Evolutionary conservation across 2,797 vertebrate species (phyloP).

Genomic region (Emydoidea blandingii): DNA sequence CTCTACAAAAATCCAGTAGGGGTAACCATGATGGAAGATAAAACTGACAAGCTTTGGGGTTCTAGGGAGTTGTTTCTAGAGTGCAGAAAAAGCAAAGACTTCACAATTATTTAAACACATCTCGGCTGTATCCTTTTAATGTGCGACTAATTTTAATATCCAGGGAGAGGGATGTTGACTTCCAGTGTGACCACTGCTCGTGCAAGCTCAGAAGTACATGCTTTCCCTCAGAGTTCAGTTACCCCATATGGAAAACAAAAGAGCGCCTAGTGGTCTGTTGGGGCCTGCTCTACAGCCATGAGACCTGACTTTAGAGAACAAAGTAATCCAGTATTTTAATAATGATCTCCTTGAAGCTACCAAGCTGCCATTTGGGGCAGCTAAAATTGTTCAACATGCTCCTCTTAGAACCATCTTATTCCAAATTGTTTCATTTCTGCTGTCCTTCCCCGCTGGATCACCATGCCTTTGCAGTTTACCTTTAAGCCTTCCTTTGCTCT

Average conservation of each 20-base stretch:
- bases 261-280: background rate
- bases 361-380: background rate
- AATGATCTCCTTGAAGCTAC: background rate
- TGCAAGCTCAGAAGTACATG: background rate
- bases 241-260: background rate
- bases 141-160: background rate
- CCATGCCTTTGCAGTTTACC: background rate
- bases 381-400: background rate
- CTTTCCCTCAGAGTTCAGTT: background rate
- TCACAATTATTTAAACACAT: background rate
- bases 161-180: accelerated
- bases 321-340: background rate
- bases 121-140: background rate
- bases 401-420: accelerated
- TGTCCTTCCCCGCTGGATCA: background rate
- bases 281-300: background rate
- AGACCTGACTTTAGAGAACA: background rate
- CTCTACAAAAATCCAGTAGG: slow-evolving; percentile 31
- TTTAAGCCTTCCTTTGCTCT: background rate
- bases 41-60: slow-evolving; percentile 24
- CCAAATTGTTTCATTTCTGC: background rate
- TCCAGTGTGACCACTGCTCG: background rate
- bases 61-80: background rate
- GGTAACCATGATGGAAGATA: slow-evolving; percentile 25
- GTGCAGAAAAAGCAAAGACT: background rate